Evolutionary conservation across 2,113 vertebrate species (phyloP), one percentile per base, ranked within the genome.

Genomic region (Hippocampus zosterae): DNA sequence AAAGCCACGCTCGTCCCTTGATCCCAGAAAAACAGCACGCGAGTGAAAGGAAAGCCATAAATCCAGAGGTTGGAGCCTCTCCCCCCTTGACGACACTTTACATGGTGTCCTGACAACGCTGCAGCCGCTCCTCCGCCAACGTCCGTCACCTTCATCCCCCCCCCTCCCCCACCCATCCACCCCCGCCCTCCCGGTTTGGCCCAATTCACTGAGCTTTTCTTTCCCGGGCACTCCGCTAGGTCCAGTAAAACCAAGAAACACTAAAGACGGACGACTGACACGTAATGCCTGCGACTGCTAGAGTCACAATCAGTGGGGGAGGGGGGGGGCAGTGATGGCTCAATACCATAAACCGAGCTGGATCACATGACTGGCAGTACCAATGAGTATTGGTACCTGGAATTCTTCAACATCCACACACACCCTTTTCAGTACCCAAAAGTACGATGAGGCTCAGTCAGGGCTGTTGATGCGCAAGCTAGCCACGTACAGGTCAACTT

Each of bases 31-130:
- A 70, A 60, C 23, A 33, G 12, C 44, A 44, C 68, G 37, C n/a
- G 52, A 19, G 68, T 40, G n/a, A 67, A 44, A 21, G 27, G 57
- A 70, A 71, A 84, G 87, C 81, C 84, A 86, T 89, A 68, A 64
- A 79, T 75, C 67, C 76, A 82, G 84, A 65, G 69, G 73, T 68
- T 81, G 60, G 60, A 80, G 77, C 52, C 67, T 37, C 33, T 67
- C 71, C 81, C 76, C 76, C 77, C 76, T 82, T 73, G 74, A 87
- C 61, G 65, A 81, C 77, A 82, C 81, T 80, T 74, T 74, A 69
- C 69, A 79, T 87, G 80, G 78, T 85, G 65, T 62, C 59, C 15
- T 21, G 23, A 46, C 63, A 65, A 65, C 71, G 56, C 68, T 7
- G 50, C 69, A 68, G 3, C 74, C 65, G 71, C 75, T 68, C 63